Percentiles rank a stretch among this genome's conserved stretches.
Conservation (phyloP, 2,113 vertebrate genomes). For the Eupsittula cactorum region DNA sequence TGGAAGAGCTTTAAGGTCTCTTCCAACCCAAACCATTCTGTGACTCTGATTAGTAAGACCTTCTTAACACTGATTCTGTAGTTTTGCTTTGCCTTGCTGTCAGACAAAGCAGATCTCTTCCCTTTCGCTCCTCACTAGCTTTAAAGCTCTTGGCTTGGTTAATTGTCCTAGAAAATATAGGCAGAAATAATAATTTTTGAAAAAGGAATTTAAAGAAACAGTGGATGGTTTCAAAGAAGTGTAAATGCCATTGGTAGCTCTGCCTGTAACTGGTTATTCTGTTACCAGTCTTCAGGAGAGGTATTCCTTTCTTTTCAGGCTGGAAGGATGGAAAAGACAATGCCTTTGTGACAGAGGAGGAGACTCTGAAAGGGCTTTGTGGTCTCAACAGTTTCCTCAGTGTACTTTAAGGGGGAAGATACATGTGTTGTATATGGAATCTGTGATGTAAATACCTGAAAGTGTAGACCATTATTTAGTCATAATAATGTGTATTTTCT, state of each 20-base stretch:
- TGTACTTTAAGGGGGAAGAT: not conserved
- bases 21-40: not conserved
- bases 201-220: not conserved
- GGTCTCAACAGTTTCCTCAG: not conserved
- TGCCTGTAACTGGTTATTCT: not conserved
- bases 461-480: not conserved
- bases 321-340: fast-evolving
- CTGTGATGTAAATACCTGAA: not conserved
- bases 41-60: not conserved
- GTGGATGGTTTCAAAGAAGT: not conserved
- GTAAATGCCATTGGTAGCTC: not conserved
- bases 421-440: not conserved
- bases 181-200: not conserved
- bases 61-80: not conserved
- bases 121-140: fast-evolving
- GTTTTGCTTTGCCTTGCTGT: not conserved
- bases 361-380: not conserved
- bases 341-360: not conserved
- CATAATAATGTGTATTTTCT: not conserved
- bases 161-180: not conserved
- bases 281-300: not conserved
- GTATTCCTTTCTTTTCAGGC: not conserved
- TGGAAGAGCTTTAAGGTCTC: not conserved
- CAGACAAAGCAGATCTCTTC: not conserved
- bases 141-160: not conserved